Base-by-base conservation (phyloP, 1,140 invertebrate species). In the Sarcophaga peregrina region DNA sequence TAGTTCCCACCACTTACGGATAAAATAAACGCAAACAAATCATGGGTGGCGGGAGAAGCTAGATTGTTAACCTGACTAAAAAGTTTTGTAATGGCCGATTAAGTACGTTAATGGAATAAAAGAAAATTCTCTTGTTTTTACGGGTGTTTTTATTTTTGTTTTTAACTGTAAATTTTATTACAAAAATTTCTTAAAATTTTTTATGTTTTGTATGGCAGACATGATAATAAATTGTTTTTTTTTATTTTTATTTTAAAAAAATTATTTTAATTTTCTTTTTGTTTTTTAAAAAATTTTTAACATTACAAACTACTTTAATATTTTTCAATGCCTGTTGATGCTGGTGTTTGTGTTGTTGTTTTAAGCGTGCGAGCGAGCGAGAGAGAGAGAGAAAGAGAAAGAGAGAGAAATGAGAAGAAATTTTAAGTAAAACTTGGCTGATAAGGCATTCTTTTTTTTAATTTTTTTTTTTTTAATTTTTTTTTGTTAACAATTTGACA, bases 101-200 rank as follows among this genome's bases (percentile, higher is more conserved):
- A 37, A 37, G 4, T 37, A 37, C 1, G 25, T 37, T 37, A 37
- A 37, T 37, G 1, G 25, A 37, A 37, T 37, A 37, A 37, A 37
- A n/a, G n/a, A n/a, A n/a, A 37, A 37, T 4, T 37, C 25, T 37
- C 1, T 37, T 37, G 25, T 37, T 37, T 37, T 37, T n/a, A n/a
- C n/a, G 4, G 25, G 25, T 37, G 25, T 37, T 37, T 68, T 68
- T 68, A 9, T 68, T 68, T 68, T 68, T 68, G 62, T 68, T 68
- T 68, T 68, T 8, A 68, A 68, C 20, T 68, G 62, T 68, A 25
- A 68, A 37, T 20, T 68, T 68, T 68, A 68, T 68, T 68, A 68
- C 17, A 68, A 68, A n/a, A 68, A 68, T 68, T 68, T 68, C 8
- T 20, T 20, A 20, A 20, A 20, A 9, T 68, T 20, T 58, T 58